Base-by-base conservation (phyloP, 1,140 invertebrate genomes). In the Neoseiulus cucumeris region DNA sequence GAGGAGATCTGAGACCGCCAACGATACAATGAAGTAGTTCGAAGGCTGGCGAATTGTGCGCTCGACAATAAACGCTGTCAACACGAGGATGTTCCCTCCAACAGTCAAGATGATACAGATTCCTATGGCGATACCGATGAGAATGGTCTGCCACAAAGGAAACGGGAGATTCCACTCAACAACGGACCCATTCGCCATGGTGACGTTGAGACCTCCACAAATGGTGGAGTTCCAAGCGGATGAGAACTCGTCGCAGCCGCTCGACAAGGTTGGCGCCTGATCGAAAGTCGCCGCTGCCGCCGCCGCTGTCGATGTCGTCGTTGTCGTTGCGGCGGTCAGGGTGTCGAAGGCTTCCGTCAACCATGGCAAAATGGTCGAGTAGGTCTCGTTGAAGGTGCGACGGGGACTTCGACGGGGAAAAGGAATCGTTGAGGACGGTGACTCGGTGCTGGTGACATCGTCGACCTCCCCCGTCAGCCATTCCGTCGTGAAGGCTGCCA, bases 21-120 rank as follows among this genome's bases (percentile, higher is more conserved):
- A 80, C 0, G 93, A 98, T 2, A 92, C 94, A 64, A 99, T 97
- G 78, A 98, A 98, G 79, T 98, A 99, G 78, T 99, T 99, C 73
- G 91, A 95, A 1, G 96, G 95, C 73, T 98, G 94, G 47, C 96
- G 83, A 72, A 99, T 98, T 65, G 87, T 87, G 66, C 94, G 81
- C 75, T 99, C 96, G 28, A 98, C 87, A 65, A 95, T 87, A 77
- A 98, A 99, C 25, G 93, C 90, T 41, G 97, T 75, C 25, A 99
- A 81, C 33, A 99, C 96, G 17, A 98, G 82, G 51, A 98, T 87
- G 75, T 99, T 99, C 42, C 96, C 96, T 67, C 86, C 84, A 17
- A 96, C 85, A 0, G 93, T 97, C 44, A 96, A 78, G 20, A 95
- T 81, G 69, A 93, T 94, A 72, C 91, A 91, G 51, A 91, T 76